Conservation (phyloP, 2,113 vertebrate genomes). For the Oenanthe oenanthe region DNA sequence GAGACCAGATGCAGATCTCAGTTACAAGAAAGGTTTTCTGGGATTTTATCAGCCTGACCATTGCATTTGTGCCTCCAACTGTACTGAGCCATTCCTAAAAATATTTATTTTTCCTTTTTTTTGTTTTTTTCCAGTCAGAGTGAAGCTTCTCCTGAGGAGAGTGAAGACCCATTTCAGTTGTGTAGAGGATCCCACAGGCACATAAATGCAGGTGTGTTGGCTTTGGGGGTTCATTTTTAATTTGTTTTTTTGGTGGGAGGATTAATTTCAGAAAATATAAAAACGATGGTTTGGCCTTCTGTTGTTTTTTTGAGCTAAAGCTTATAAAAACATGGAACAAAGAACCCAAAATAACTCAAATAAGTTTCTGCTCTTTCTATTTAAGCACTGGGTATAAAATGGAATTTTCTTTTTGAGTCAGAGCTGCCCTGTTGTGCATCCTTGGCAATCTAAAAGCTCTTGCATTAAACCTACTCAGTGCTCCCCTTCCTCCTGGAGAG, state of each 20-base stretch:
- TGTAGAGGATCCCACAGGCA: constrained; percentile 45
- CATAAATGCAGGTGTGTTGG: constrained; percentile 81
- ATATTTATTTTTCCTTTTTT: neutral
- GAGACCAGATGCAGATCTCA: neutral
- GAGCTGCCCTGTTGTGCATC: neutral
- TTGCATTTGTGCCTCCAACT: neutral
- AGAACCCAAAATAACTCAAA: neutral
- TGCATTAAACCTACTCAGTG: neutral
- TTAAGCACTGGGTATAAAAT: neutral
- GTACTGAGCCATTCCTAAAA: neutral
- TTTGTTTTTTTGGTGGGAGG: neutral
- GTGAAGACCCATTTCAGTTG: constrained; percentile 46
- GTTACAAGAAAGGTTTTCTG: accelerated
- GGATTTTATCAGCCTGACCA: accelerated
- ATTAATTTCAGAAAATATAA: neutral
- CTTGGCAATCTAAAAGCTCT: neutral
- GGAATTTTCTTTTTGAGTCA: neutral
- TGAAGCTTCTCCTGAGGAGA: neutral
- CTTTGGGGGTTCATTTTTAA: neutral
- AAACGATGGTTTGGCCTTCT: neutral
- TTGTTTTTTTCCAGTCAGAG: neutral
- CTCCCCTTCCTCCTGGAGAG: neutral
- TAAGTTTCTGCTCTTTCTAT: neutral
- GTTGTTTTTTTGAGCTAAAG: neutral
- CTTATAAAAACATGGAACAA: neutral